Evolutionary conservation across 2,113 vertebrate genomes (phyloP).

Genomic region (Sinocyclocheilus anshuiensis): DNA sequence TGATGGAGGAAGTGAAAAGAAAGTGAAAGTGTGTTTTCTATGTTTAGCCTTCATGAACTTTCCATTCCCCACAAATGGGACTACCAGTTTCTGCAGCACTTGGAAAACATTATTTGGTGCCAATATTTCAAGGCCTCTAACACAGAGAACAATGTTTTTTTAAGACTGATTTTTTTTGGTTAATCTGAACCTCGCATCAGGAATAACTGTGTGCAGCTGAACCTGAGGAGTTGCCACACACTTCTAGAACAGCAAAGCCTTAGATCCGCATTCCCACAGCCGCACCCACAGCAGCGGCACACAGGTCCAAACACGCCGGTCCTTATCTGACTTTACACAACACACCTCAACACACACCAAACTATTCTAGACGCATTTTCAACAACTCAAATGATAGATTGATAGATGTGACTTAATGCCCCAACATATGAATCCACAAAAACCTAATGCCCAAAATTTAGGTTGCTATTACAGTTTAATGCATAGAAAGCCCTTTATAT

Average conservation of each 20-base stretch:
- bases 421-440: not conserved
- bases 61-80: not conserved
- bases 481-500: not conserved
- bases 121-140: not conserved
- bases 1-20: not conserved
- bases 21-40: not conserved
- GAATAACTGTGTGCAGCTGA: not conserved
- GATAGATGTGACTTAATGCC: not conserved
- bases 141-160: not conserved
- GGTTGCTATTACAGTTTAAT: not conserved
- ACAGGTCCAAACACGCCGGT: constrained; percentile 30
- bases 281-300: constrained; percentile 16
- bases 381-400: not conserved
- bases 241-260: constrained; percentile 16
- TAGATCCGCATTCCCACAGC: constrained; percentile 30
- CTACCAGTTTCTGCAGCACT: not conserved
- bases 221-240: not conserved
- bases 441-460: too few relatives aligned
- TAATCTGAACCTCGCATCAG: not conserved
- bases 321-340: constrained; percentile 27
- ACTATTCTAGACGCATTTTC: not conserved
- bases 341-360: not conserved
- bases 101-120: not conserved
- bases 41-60: not conserved
- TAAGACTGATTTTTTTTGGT: not conserved